Base-by-base conservation (phyloP, 30 jellyfish, hydroid and myxozoan species). In the Nemopilema nomurai region DNA sequence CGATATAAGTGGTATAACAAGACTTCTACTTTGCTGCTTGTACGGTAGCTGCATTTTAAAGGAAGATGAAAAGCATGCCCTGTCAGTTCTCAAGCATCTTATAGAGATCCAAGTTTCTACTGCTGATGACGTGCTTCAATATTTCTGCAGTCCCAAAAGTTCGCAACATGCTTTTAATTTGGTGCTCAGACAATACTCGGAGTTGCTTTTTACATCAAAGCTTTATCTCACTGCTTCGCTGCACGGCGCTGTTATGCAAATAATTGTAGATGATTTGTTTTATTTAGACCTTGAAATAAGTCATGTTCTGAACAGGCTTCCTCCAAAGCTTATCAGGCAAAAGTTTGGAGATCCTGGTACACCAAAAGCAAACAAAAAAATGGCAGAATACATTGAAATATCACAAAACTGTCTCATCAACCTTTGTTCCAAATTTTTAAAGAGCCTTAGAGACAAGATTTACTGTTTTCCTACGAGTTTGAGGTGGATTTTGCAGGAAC, bases 311-410 rank as follows among this genome's bases (percentile, higher is more conserved):
- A 75, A 87, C 75, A 80, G 98, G 51, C 74, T 88, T 16, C 95
- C 95, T 70, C 91, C 97, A 28, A 93, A 74, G 72, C 89, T 75
- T 49, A 81, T 82, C 33, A 69, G 90, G 62, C 96, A 93, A 24
- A 93, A 93, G 74, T 93, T 93, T 93, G 98, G 98, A 20, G 90
- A 83, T 22, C 98, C 98, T 0, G 96, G 97, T 0, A 93, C 97
- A 4, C 96, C 92, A 49, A 89, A 76, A 70, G 70, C 96, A 41
- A 76, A 77, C 19, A 82, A 78, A 18, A 93, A 84, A 72, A 93
- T 87, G 81, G 52, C 50, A 21, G 90, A 87, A 16, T 89, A 88
- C 73, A 57, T 89, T 89, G 91, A 89, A n/a, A 28, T 19, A 18
- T 76, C 79, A 32, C 85, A 82, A 57, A 66, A 62, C 57, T 89